Evolutionary conservation across 2,888 invertebrate species (phyloP).

Genomic region (Arenicola marina): DNA sequence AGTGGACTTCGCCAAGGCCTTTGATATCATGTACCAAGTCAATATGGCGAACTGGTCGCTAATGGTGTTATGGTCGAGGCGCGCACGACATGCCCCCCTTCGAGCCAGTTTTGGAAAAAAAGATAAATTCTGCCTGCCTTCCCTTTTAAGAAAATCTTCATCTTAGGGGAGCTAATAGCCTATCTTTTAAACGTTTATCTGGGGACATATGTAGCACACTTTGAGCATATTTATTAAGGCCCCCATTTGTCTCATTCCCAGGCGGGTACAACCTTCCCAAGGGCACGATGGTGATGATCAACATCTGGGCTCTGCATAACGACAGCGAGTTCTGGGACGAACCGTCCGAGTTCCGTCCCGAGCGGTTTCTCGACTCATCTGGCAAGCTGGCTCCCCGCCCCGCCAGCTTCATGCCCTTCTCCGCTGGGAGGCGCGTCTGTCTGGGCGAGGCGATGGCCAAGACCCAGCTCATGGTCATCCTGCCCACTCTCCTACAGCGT

Average conservation of each 20-base stretch:
- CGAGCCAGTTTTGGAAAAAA: no score
- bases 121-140: no score
- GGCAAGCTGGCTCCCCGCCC: background rate
- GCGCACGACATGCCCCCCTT: no score
- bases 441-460: conserved; percentile 9
- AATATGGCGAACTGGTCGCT: no score
- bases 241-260: background rate
- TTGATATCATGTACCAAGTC: no score
- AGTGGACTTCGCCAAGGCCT: no score
- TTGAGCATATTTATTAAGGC: no score
- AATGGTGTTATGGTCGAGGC: no score
- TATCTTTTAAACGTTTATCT: no score
- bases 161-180: no score
- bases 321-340: conserved; percentile 6
- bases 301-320: conserved; percentile 13
- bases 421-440: conserved; percentile 10
- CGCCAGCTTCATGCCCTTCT: conserved; percentile 11
- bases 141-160: no score
- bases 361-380: conserved; percentile 1
- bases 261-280: conserved; percentile 11
- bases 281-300: conserved; percentile 8
- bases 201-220: no score
- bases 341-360: conserved; percentile 2
- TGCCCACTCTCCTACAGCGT: conserved; percentile 5
- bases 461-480: conserved; percentile 2